phyloP scores from a whole-genome alignment of 37 sponge, comb jelly and placozoan genomes.

The Spongilla lacustris region DNA sequence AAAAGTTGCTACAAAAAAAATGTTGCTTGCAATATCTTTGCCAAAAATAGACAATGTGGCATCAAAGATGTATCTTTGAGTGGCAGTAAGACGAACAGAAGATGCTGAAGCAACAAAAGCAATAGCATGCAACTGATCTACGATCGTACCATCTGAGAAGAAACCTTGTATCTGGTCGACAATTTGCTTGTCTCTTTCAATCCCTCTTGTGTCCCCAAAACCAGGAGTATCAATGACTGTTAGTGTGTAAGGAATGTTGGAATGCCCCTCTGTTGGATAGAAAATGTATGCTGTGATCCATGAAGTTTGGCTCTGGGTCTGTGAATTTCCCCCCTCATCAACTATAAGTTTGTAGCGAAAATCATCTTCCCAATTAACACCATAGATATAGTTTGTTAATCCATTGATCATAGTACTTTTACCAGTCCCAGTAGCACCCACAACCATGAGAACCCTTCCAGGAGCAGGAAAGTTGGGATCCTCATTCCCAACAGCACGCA shows the following conservation, averaged over 20 bases:
- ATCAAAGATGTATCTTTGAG: conserved; percentile 54
- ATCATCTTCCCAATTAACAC: conserved; percentile 57
- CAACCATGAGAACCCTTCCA: conserved; percentile 54
- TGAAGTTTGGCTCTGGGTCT: conserved; percentile 40
- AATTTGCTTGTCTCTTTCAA: conserved; percentile 45
- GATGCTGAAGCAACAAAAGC: conserved; percentile 61
- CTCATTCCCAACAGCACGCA: not conserved
- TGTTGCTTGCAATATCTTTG: conserved; percentile 54
- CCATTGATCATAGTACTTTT: conserved; percentile 69
- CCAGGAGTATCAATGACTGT: conserved; percentile 65
- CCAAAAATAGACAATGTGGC: conserved; percentile 62
- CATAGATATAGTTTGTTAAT: conserved; percentile 52
- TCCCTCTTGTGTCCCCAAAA: conserved; percentile 56
- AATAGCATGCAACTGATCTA: conserved; percentile 42
- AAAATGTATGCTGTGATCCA: conserved; percentile 59
- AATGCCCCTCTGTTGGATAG: conserved; percentile 11
- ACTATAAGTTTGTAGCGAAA: conserved; percentile 52
- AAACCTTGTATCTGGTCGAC: conserved; percentile 32
- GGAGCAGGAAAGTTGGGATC: not conserved
- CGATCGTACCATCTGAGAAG: conserved; percentile 2
- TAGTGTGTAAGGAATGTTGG: conserved; percentile 20
- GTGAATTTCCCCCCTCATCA: conserved; percentile 8
- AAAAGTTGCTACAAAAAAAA: conserved; percentile 61
- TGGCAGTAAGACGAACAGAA: conserved; percentile 40
- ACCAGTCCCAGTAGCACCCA: conserved; percentile 68